Percentiles rank a stretch among this genome's conserved stretches.
Evolutionary conservation across 2,797 vertebrate species (phyloP).

Genomic region (Esox masquinongy): DNA sequence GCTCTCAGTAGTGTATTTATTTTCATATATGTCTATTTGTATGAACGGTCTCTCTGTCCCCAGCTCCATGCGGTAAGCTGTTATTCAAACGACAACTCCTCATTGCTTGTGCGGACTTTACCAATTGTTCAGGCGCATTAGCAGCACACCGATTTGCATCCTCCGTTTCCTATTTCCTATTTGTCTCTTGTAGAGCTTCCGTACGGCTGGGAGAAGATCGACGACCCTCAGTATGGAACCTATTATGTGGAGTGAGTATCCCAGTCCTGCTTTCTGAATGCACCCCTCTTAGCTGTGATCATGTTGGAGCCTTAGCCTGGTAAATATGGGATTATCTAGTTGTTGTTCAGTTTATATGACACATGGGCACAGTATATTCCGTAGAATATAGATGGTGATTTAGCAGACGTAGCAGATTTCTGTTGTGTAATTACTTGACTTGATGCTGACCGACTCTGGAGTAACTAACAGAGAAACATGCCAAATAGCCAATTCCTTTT

Average conservation of each 20-base stretch:
- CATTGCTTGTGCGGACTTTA: constrained; percentile 34
- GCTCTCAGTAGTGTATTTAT: background rate
- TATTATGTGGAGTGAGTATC: constrained; percentile 97
- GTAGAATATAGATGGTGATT: background rate
- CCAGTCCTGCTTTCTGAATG: constrained; percentile 11
- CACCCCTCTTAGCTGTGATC: background rate
- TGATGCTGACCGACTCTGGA: too few species aligned
- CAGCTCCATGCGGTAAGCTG: constrained; percentile 29
- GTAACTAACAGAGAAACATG: too few species aligned
- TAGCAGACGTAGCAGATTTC: too few species aligned
- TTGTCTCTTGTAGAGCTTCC: constrained; percentile 86
- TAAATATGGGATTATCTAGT: background rate
- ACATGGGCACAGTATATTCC: background rate
- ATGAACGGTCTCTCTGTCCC: constrained; percentile 15
- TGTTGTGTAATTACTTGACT: too few species aligned
- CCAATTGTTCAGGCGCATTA: constrained; percentile 17
- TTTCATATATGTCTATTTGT: constrained; percentile 1
- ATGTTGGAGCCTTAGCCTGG: constrained; percentile 11
- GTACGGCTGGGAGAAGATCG: constrained; percentile 98
- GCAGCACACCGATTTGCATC: constrained; percentile 42
- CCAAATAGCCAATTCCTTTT: too few species aligned
- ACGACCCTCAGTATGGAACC: constrained; percentile 94
- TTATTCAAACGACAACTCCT: constrained; percentile 37
- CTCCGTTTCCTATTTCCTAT: background rate
- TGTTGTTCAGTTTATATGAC: background rate